Evolutionary conservation across 2,888 invertebrate species (phyloP), one percentile per base, ranked within the genome.

Genomic region (Thelaira solivaga): DNA sequence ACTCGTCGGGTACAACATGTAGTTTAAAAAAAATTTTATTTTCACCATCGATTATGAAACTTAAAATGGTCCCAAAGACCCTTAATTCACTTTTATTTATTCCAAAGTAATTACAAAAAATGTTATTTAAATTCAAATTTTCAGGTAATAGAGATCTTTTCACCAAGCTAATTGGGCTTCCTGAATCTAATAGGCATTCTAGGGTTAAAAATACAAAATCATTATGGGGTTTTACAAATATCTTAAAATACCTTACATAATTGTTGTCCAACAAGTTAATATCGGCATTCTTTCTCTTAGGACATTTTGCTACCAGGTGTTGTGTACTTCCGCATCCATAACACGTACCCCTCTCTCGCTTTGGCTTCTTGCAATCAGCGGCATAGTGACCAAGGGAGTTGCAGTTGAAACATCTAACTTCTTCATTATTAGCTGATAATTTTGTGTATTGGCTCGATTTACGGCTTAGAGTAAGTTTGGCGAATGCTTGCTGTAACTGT

Each of bases 401-500:
- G 13, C 64, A 73, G 36, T 53, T 71, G 22, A 10, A 71, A 20
- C 73, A 73, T 24, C 51, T 61, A 1, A 69, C 6, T 2, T 22
- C 11, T 8, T 24, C 18, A 13, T 49, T 51, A 1, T 36, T 68
- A 11, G 16, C 3, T 29, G n/a, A n/a, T n/a, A n/a, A 34, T 1
- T 34, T 20, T 5, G 10, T 6, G 2, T 18, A 1, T 8, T 29
- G 11, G 18, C 4, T 45, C 11, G 13, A 2, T 22, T 24, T 5
- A 11, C 45, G 43, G 2, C 1, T 1, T 10, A 47, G 11, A 7
- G 1, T 10, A 1, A 55, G 36, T 67, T 34, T 55, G 1, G 34
- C 6, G 6, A 67, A 43, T 1, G 55, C 45, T 7, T 18, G 13
- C 10, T 67, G 53, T 22, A 69, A 20, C 49, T 59, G 39, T 10